phyloP scores from a whole-genome alignment of 1,140 invertebrate genomes.

The Bombus sibiricus region DNA sequence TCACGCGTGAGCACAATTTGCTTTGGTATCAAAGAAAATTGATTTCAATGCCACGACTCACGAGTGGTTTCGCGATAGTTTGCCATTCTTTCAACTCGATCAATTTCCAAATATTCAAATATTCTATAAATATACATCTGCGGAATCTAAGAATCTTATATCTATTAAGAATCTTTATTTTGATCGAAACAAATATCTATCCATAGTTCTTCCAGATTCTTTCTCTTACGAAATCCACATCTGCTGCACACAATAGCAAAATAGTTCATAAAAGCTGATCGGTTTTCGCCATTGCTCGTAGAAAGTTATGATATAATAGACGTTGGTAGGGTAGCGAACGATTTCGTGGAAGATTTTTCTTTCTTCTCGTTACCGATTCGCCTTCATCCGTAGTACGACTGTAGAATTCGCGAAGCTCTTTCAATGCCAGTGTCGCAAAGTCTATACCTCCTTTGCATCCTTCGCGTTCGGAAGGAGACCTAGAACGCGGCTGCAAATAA shows the following conservation, averaged over 20 bases:
- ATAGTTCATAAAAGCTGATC: neutral
- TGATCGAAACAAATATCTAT: too few species aligned
- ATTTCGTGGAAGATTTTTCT: neutral
- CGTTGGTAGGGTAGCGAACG: neutral
- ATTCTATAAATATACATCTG: too few species aligned
- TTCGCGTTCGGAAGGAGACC: neutral
- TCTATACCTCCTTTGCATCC: neutral
- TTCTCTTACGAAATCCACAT: neutral
- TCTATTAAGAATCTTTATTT: too few species aligned
- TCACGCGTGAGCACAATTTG: neutral
- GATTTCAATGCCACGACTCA: neutral
- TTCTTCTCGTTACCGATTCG: neutral
- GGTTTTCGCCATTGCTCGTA: neutral
- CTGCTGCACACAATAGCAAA: too few species aligned
- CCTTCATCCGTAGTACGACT: neutral
- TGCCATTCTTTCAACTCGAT: too few species aligned
- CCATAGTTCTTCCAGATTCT: too few species aligned
- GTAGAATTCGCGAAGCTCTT: neutral
- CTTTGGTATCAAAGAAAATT: neutral
- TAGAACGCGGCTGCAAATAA: conserved; percentile 22
- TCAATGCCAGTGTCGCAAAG: conserved; percentile 21
- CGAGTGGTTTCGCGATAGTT: neutral
- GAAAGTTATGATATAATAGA: neutral
- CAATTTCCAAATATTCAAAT: neutral
- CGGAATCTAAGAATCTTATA: too few species aligned